Evolutionary conservation across 2,797 vertebrate species (phyloP), one percentile per base, ranked within the genome.

Genomic region (Epinephelus awoara): DNA sequence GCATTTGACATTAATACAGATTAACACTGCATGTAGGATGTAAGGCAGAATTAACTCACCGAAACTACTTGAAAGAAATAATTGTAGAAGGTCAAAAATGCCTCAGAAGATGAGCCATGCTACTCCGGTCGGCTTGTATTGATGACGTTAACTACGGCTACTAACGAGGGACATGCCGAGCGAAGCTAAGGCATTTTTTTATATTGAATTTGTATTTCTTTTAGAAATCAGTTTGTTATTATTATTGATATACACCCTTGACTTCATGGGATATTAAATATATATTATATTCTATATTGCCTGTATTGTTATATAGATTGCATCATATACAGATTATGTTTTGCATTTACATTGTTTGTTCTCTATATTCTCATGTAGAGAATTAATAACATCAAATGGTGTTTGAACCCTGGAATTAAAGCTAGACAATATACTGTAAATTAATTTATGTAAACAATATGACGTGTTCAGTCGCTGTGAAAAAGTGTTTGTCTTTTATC

Each of bases 101-200:
- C n/a, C 12, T 82, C 75, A 84, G 63, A 1, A 40, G 27, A 1
- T 51, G 25, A 23, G 72, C 79, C 84, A 92, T 94, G 91, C 89
- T 88, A 23, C 72, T 64, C 67, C 17, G 4, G 0, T 40, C 76
- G 84, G 70, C 94, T 80, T 75, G 42, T 75, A 74, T 77, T 91
- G 85, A 93, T 94, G 94, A 94, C 94, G 94, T 90, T 11, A 21
- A 29, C 11, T 85, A 91, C 84, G 84, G 92, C 17, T 5, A 76
- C 10, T 0, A 2, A 50, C 15, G 12, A 78, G 67, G 80, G 59
- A 85, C 86, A 82, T 0, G n/a, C 0, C 0, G 13, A 14, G 14
- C n/a, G 8, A 6, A 47, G 3, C 1, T n/a, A 6, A 23, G 11
- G 0, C 11, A n/a, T 7, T 17, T 50, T 40, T 38, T 10, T 40